A percentile compares a stretch with the other conserved stretches of the same genome.
Evolutionary conservation across 2,888 invertebrate species (phyloP).

Genomic region (Amphipoea lucens): DNA sequence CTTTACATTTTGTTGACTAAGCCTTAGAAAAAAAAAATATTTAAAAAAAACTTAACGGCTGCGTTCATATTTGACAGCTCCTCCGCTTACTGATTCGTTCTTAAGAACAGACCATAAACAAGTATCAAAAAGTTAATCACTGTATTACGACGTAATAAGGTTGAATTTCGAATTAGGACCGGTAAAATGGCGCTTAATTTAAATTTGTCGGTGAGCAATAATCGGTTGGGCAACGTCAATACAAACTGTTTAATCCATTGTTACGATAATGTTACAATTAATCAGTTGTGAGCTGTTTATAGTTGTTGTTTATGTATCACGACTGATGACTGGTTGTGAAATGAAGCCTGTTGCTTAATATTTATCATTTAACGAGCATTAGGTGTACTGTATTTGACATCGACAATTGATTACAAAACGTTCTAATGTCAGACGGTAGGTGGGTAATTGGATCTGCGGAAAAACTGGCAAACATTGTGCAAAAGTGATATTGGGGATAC

Average conservation of each 20-base stretch:
- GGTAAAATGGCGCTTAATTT: slow-evolving; percentile 58
- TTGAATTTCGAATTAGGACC: slow-evolving; percentile 59
- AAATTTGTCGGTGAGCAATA: slow-evolving; percentile 70
- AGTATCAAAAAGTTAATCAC: slow-evolving; percentile 56
- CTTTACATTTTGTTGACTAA: slow-evolving; percentile 76
- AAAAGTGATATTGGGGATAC: neutral
- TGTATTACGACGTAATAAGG: slow-evolving; percentile 68
- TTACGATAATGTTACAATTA: slow-evolving; percentile 73
- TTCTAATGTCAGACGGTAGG: neutral
- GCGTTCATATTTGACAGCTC: slow-evolving; percentile 72
- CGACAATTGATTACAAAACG: slow-evolving; percentile 15
- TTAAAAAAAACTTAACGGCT: slow-evolving; percentile 66
- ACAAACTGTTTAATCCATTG: slow-evolving; percentile 73
- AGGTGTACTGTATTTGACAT: slow-evolving; percentile 17
- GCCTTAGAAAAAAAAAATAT: slow-evolving; percentile 67
- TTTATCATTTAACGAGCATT: slow-evolving; percentile 43
- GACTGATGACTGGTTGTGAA: slow-evolving; percentile 67
- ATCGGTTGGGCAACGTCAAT: slow-evolving; percentile 72
- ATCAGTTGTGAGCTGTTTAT: slow-evolving; percentile 70
- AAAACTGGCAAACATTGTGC: neutral
- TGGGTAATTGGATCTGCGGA: neutral
- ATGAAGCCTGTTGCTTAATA: slow-evolving; percentile 56
- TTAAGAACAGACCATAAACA: slow-evolving; percentile 63
- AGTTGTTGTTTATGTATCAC: slow-evolving; percentile 59
- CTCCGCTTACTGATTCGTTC: slow-evolving; percentile 70